These are phyloP conservation scores for Poecilia picta DNA, from an alignment of 2,797 vertebrate species.

Conservation along the genomic window DNA sequence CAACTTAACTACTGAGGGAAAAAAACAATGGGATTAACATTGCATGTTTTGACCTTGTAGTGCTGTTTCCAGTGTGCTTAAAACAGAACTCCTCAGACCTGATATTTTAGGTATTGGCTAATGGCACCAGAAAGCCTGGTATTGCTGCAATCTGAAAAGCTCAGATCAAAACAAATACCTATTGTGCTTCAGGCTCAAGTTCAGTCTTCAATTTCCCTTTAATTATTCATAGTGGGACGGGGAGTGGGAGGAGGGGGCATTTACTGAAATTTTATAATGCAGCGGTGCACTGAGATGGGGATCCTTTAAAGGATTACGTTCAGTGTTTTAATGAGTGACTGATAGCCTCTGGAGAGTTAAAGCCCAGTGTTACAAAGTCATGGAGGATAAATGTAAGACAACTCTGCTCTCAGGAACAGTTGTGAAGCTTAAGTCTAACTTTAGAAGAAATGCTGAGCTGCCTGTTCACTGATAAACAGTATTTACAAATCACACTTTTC, in stretches of 20 bases:
- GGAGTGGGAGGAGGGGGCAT: constrained; percentile 17
- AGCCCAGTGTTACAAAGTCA: constrained; percentile 8
- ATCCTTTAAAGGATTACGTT: constrained; percentile 16
- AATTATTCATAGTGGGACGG: constrained; percentile 65
- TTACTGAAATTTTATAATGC: constrained; percentile 48
- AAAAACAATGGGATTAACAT: constrained; percentile 15
- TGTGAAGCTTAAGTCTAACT: not conserved
- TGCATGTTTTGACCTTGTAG: constrained; percentile 27
- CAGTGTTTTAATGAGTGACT: constrained; percentile 46
- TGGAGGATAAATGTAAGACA: not conserved
- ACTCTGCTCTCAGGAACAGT: not conserved
- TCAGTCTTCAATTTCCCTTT: constrained; percentile 58
- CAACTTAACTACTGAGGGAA: not conserved
- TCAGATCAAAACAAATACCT: constrained; percentile 68
- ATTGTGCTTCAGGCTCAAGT: constrained; percentile 50
- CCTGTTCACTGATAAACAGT: not conserved
- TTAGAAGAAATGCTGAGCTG: not conserved
- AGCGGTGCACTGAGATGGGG: constrained; percentile 20
- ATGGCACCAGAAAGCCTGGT: constrained; percentile 53
- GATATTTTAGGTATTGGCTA: constrained; percentile 46
- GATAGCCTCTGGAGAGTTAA: constrained; percentile 32
- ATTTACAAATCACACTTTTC: constrained; percentile 23
- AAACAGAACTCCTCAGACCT: constrained; percentile 33
- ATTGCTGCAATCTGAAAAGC: constrained; percentile 58
- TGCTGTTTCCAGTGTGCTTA: constrained; percentile 29